Evolutionary conservation across 2,113 vertebrate genomes (phyloP), one percentile per base, ranked within the genome.

Genomic region (Anguilla rostrata): DNA sequence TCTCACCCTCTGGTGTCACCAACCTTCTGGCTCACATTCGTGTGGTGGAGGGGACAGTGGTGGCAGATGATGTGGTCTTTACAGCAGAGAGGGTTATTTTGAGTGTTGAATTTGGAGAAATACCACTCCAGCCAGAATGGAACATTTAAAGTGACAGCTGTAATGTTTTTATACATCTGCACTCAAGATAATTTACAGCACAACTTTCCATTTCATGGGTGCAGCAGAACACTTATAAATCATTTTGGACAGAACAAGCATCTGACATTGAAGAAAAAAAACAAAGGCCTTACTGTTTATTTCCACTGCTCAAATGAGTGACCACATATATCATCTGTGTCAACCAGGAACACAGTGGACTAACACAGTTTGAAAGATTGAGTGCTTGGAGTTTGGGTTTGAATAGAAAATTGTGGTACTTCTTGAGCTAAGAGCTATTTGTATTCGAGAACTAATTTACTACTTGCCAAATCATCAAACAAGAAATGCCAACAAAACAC

Each of bases 1-100:
- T 66, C 8, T 66, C 86, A 87, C 88, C 81, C 83, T 41, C 83
- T 84, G 87, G 43, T 86, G 90, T 94, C 92, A 87, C 56, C 92
- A 88, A 87, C 87, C 49, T 91, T 86, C 91, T 92, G 90, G 86
- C 87, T 86, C 94, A 92, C 91, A 88, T 92, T 88, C 93, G 93
- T 90, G n/a, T 92, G 88, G 86, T 84, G 85, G 92, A 95, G 95
- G 95, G 95, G 83, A 20, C 57, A 12, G 60, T 18, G 60, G 89
- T 78, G 92, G 95, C 95, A 96, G 94, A 96, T 96, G 95, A 93
- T 91, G 87, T 90, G 84, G 43, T 89, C 87, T 89, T 91, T 88
- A 26, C 88, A 89, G 84, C 86, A 89, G 85, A 40, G 18, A 29
- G 26, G 71, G 71, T 75, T 34, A 75, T 75, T 75, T 75, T 7